Evolutionary conservation across 2,797 vertebrate genomes (phyloP).

Genomic region (Mallotus villosus): DNA sequence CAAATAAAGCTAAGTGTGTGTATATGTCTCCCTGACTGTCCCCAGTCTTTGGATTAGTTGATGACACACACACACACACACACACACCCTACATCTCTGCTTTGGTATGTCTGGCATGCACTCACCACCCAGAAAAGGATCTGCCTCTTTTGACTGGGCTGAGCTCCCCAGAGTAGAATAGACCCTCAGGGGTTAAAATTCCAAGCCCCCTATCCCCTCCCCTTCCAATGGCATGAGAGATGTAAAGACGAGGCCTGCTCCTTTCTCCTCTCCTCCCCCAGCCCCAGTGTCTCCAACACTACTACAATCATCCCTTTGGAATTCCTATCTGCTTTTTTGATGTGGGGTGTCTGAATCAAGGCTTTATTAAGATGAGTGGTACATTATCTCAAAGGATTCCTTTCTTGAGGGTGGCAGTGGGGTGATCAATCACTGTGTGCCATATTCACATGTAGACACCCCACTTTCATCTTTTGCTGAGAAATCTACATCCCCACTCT

Average conservation of each 20-base stretch:
- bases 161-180: slow-evolving; percentile 56
- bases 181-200: slow-evolving; percentile 54
- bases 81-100: slow-evolving; percentile 47
- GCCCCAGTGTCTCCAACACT: background rate
- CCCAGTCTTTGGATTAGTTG: slow-evolving; percentile 10
- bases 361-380: slow-evolving; percentile 11
- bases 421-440: slow-evolving; percentile 27
- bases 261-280: slow-evolving; percentile 9
- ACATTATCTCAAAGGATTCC: slow-evolving; percentile 37
- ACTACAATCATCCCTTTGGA: slow-evolving; percentile 29
- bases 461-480: slow-evolving; percentile 4
- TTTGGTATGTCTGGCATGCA: slow-evolving; percentile 74
- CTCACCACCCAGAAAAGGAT: slow-evolving; percentile 65
- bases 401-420: background rate
- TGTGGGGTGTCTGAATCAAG: slow-evolving; percentile 32
- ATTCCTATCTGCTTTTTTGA: slow-evolving; percentile 39
- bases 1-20: slow-evolving; percentile 21
- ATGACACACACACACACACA: slow-evolving; percentile 27
- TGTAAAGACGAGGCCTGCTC: slow-evolving; percentile 9
- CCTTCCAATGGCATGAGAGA: slow-evolving; percentile 30
- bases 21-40: slow-evolving; percentile 18
- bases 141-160: slow-evolving; percentile 59
- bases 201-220: slow-evolving; percentile 18
- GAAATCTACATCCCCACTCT: background rate
- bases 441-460: background rate